Evolutionary conservation across 1,140 invertebrate species (phyloP).

Genomic region (Meloidogyne exigua): DNA sequence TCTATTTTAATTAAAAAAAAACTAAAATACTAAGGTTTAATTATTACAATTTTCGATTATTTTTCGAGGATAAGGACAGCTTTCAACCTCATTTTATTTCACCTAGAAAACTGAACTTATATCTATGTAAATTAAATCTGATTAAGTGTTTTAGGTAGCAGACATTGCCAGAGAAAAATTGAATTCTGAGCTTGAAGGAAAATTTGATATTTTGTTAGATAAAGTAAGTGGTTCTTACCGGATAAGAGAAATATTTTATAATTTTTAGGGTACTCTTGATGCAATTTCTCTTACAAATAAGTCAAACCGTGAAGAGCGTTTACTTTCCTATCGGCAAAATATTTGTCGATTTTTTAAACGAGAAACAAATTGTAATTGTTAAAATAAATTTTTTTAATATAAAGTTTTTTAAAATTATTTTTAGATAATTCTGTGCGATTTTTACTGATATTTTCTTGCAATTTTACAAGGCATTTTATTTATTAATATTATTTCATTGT

Average conservation of each 20-base stretch:
- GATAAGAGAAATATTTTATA: slow-evolving; percentile 68
- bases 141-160: slow-evolving; percentile 63
- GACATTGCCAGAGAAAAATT: slow-evolving; percentile 67
- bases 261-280: slow-evolving; percentile 76
- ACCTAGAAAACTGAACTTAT: too few relatives aligned
- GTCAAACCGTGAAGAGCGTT: slow-evolving; percentile 62
- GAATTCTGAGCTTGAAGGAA: slow-evolving; percentile 16
- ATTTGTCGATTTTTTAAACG: slow-evolving; percentile 27
- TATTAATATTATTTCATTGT: too few relatives aligned
- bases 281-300: slow-evolving; percentile 77
- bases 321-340: slow-evolving; percentile 33
- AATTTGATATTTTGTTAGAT: slow-evolving; percentile 69
- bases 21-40: too few relatives aligned
- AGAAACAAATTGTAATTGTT: slow-evolving; percentile 68
- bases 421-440: not conserved
- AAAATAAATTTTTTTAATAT: slow-evolving; percentile 58
- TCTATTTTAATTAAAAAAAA: not conserved
- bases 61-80: too few relatives aligned
- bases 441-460: not conserved
- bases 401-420: too few relatives aligned
- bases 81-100: too few relatives aligned
- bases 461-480: not conserved
- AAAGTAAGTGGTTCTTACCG: not conserved
- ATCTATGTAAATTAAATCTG: too few relatives aligned
- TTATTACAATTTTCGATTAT: too few relatives aligned